These are phyloP conservation scores for Sinodicranocentrus sp. DNA, from an alignment of 2,888 invertebrate species.

Conservation along the genomic window DNA sequence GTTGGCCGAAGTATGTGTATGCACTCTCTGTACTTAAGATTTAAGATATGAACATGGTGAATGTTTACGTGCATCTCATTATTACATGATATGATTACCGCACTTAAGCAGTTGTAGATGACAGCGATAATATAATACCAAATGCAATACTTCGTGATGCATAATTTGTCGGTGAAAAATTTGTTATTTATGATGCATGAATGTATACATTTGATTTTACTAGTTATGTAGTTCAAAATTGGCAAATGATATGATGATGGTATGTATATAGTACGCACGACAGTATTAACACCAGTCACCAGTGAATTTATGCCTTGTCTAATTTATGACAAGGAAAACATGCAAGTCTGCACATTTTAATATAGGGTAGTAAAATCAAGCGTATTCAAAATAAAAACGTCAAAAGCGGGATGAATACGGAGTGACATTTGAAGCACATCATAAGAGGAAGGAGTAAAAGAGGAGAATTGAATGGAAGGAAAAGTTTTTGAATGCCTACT, in stretches of 20 bases:
- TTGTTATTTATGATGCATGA: background rate
- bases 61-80: conserved; percentile 11
- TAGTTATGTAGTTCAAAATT: background rate
- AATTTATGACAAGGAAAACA: background rate
- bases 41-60: too few relatives aligned
- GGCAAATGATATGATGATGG: background rate
- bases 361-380: conserved; percentile 24
- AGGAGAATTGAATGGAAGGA: background rate
- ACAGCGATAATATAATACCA: background rate
- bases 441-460: background rate
- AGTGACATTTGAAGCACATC: conserved; percentile 32
- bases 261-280: background rate
- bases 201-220: too few relatives aligned
- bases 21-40: too few relatives aligned
- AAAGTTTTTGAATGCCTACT: conserved; percentile 19
- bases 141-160: conserved; percentile 1
- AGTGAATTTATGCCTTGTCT: background rate
- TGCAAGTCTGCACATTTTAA: conserved; percentile 46
- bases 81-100: background rate
- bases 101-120: conserved; percentile 4
- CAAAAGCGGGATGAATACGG: conserved; percentile 4
- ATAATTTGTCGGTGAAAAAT: conserved; percentile 15
- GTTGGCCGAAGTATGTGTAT: too few relatives aligned
- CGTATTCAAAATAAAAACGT: conserved; percentile 12
- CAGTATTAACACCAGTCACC: background rate